Evolutionary conservation across 1,140 invertebrate genomes (phyloP), one percentile per base, ranked within the genome.

Genomic region (Leptinotarsa lineolata): DNA sequence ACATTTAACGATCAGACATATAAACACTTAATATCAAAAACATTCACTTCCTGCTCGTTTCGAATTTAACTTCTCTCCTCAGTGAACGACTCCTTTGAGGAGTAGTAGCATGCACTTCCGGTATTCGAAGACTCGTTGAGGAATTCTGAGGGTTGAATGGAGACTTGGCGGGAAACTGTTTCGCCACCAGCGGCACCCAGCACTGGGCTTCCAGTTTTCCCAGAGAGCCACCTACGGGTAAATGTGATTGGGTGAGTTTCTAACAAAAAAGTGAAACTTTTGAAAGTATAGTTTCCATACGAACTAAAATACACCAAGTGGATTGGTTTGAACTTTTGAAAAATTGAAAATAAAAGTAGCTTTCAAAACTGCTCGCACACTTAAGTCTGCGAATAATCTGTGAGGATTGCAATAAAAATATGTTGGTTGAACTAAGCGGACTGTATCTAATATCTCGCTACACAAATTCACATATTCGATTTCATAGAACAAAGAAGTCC

Each of bases 171-270:
- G 85, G 83, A 75, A 87, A 86, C 72, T 87, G 86, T 67, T 82
- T 86, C 30, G 85, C 85, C n/a, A 85, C 83, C 8, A 86, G 70
- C 11, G 86, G 86, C 1, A 85, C 81, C 86, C 86, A 87, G 72
- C 84, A 83, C 71, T 82, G 81, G 3, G 68, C 67, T 65, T 83
- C 81, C 24, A 84, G 76, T 24, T 78, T 78, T 44, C 79, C 77
- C 15, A 78, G 68, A 5, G 83, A 79, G 70, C 78, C 80, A 70
- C 75, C 80, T 81, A 72, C 63, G 22, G 63, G 24, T 21, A 54
- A 54, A 54, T 39, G 30, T 39, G 30, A 39, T 39, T 39, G 30
- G 30, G 30, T 39, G 30, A 39, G 30, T 39, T 39, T 39, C 8
- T 39, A 8, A 39, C 2, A 39, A 39, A 39, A 6, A 39, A 39